These are phyloP conservation scores for Sarcoramphus papa DNA, from an alignment of 2,797 vertebrate species.

Conservation along the genomic window DNA sequence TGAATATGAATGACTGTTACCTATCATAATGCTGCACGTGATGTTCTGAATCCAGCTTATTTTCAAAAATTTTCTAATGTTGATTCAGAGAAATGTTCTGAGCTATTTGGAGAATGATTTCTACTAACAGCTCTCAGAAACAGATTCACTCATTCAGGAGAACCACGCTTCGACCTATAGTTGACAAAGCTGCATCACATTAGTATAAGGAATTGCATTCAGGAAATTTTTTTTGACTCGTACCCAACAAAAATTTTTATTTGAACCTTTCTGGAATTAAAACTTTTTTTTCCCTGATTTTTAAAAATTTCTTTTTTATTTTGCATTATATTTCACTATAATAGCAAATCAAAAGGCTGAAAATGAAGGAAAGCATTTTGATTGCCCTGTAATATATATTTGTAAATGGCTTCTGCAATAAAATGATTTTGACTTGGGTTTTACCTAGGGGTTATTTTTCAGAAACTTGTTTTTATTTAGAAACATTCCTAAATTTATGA, in stretches of 20 bases:
- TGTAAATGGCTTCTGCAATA: not conserved
- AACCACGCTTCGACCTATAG: rapidly evolving
- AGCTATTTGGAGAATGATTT: not conserved
- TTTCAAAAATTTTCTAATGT: not conserved
- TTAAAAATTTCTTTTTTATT: not conserved
- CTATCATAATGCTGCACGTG: not conserved
- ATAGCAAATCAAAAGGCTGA: not conserved
- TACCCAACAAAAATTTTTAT: not conserved
- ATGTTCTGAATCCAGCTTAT: not conserved
- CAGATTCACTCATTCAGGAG: rapidly evolving
- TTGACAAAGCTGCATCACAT: not conserved
- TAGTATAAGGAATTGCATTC: not conserved
- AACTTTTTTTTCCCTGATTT: rapidly evolving
- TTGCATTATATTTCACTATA: not conserved
- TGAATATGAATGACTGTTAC: not conserved
- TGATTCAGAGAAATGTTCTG: not conserved
- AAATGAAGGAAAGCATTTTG: not conserved
- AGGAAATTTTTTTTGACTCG: not conserved
- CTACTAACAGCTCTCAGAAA: not conserved
- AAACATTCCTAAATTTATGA: not conserved
- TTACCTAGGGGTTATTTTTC: not conserved
- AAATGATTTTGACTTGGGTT: not conserved
- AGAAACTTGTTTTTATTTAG: not conserved
- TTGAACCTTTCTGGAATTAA: not conserved
- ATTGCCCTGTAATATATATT: not conserved